Evolutionary conservation across 2,113 vertebrate species (phyloP).

Genomic region (Archilochus colubris): DNA sequence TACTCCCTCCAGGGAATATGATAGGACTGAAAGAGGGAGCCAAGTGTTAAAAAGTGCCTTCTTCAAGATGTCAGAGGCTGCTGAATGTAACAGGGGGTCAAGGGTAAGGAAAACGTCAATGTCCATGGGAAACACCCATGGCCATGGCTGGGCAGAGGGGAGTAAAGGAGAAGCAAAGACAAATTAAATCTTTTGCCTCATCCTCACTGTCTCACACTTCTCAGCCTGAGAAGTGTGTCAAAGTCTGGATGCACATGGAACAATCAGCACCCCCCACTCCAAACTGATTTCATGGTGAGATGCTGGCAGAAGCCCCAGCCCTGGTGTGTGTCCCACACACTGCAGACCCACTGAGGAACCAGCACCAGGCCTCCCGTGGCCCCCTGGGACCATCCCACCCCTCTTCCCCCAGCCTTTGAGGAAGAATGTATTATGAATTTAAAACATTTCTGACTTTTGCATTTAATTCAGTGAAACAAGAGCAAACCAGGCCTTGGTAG

Average conservation of each 20-base stretch:
- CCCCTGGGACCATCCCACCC: background rate
- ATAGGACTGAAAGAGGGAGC: background rate
- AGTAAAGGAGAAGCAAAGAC: background rate
- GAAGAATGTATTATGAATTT: background rate
- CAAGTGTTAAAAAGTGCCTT: background rate
- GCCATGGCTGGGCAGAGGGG: background rate
- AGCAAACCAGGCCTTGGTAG: background rate
- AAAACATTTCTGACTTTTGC: background rate
- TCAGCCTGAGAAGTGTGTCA: background rate
- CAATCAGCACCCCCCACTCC: background rate
- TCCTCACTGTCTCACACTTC: background rate
- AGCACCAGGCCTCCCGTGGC: background rate
- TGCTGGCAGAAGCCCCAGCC: background rate
- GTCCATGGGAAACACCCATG: background rate
- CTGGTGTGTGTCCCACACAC: rapidly evolving
- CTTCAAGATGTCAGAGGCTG: background rate
- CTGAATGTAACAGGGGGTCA: background rate
- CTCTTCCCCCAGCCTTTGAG: background rate
- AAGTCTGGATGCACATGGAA: background rate
- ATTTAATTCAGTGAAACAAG: background rate
- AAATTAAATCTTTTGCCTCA: background rate
- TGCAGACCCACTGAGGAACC: rapidly evolving
- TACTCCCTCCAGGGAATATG: background rate
- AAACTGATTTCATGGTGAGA: rapidly evolving
- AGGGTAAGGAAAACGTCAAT: background rate